Base-by-base conservation (phyloP, 2,888 invertebrate species). In the Ennomos quercinarius region DNA sequence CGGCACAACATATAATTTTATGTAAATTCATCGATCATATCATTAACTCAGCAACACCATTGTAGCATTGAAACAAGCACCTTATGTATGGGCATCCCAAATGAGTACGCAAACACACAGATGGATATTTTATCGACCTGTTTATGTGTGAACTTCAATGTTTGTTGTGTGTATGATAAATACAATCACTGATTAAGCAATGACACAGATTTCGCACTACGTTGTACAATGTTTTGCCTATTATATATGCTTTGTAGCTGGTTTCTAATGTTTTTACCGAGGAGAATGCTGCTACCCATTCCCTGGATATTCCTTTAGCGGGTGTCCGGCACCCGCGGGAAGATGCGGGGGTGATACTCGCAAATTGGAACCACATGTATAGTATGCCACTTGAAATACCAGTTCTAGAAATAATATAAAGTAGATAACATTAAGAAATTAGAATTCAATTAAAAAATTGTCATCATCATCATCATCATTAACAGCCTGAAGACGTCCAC, bases 91-190 rank as follows among this genome's bases (percentile, higher is more conserved):
- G 79, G 61, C 54, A 76, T 72, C 70, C 80, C 80, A 81, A 83
- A 83, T 81, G 78, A 75, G 81, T 77, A 76, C 65, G 70, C 77
- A 74, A 72, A 77, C 76, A 71, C 57, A 73, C 70, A 58, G 65
- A 65, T 71, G 67, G 67, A 66, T 71, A 58, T n/a, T n/a, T n/a
- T n/a, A n/a, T 64, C 63, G 64, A 72, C 64, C 63, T 72, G 71
- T 72, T 73, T 59, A 42, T 48, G 34, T 42, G 42, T 49, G 40
- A 59, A 49, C 45, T 35, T 11, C 68, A 67, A 61, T 68, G 70
- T 55, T 50, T 66, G 62, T 64, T 70, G 66, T 72, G 63, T 62
- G 44, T 11, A 38, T 67, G 27, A 4, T 27, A 27, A 27, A 60
- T 42, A 48, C 47, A 49, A n/a, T 8, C 51, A 42, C 46, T 72